These are phyloP conservation scores for Oscheius sp. DNA, from an alignment of 2,888 invertebrate genomes.

Conservation along the genomic window DNA sequence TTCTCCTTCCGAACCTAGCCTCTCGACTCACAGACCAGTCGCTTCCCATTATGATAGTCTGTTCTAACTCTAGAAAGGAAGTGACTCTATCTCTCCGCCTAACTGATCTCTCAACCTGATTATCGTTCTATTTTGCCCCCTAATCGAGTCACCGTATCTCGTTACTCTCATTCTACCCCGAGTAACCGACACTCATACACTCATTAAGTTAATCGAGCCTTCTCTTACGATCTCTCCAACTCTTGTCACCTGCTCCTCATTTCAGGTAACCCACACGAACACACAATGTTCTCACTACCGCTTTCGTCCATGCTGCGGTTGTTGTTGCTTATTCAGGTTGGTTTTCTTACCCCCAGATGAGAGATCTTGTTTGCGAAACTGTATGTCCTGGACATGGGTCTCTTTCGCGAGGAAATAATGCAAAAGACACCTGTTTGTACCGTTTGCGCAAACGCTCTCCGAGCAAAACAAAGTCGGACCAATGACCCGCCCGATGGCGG, in stretches of 20 bases:
- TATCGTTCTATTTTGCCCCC: neutral
- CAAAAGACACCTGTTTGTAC: slow-evolving; percentile 1
- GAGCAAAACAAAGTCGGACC: neutral
- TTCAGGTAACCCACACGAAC: slow-evolving; percentile 22
- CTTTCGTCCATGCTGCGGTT: neutral
- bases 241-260: neutral
- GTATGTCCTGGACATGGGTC: too few species aligned
- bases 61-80: too few species aligned
- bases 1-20: too few species aligned
- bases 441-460: too few species aligned
- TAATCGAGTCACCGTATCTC: neutral
- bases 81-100: too few species aligned
- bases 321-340: slow-evolving; percentile 19
- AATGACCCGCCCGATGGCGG: neutral
- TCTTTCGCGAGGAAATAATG: neutral
- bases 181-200: neutral
- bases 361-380: too few species aligned
- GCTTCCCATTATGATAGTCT: too few species aligned
- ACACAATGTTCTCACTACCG: neutral
- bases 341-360: neutral
- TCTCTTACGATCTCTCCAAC: neutral
- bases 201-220: neutral
- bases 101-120: neutral
- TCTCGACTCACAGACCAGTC: too few species aligned
- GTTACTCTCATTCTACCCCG: too few species aligned